Evolutionary conservation across 2,797 vertebrate species (phyloP).

Genomic region (Scleropages formosus): DNA sequence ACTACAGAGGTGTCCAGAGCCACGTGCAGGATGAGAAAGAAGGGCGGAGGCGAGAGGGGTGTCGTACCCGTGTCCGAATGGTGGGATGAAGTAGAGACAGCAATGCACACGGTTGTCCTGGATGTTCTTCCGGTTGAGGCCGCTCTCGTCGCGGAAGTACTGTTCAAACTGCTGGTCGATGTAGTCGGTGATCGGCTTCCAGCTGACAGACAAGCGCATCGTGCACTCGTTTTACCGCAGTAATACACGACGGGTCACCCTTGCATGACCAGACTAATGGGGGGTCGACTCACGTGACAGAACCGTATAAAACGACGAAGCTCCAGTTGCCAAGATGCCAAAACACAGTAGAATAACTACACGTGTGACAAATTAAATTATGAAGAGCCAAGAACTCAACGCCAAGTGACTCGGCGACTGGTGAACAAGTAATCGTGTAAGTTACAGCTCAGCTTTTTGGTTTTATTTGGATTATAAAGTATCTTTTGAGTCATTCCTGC

Average conservation of each 20-base stretch:
- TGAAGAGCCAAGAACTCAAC: no score
- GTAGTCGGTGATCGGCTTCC: slow-evolving; percentile 96
- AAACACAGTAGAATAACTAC: no score
- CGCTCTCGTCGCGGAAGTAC: slow-evolving; percentile 96
- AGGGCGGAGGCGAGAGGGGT: neutral
- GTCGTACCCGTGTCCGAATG: slow-evolving; percentile 88
- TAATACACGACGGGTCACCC: neutral
- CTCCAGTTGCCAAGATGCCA: no score
- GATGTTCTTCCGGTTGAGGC: slow-evolving; percentile 96
- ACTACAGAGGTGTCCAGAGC: neutral
- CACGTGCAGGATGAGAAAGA: neutral
- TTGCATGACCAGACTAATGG: no score
- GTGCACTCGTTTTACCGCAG: neutral
- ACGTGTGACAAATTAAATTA: no score
- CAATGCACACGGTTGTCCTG: slow-evolving; percentile 98
- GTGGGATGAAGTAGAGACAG: slow-evolving; percentile 97
- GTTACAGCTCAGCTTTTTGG: no score
- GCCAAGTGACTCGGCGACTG: no score
- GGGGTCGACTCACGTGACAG: no score
- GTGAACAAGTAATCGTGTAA: no score
- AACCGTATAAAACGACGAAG: no score
- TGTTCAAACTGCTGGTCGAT: slow-evolving; percentile 98
- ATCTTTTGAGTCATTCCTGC: no score
- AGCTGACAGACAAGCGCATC: slow-evolving; percentile 66
- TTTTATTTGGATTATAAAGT: no score